phyloP scores from a whole-genome alignment of 2,797 vertebrate species.

The Onychomys leucogaster region DNA sequence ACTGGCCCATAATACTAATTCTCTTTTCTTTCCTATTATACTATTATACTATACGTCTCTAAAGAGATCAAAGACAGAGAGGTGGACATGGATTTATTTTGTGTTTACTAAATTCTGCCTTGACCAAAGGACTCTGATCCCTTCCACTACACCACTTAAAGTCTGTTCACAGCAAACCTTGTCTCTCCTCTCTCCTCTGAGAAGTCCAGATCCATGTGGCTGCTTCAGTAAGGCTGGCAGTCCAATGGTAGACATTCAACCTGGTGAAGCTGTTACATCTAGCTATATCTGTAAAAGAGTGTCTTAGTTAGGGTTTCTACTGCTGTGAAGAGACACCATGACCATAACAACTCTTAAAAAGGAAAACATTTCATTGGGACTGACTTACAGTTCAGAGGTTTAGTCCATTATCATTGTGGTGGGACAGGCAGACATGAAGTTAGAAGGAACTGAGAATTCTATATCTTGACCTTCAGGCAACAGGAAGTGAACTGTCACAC shows the following conservation, averaged over 20 bases:
- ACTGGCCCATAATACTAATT: neutral
- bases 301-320: neutral
- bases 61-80: conserved; percentile 20
- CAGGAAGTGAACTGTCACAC: neutral
- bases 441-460: neutral
- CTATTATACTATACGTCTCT: conserved; percentile 24
- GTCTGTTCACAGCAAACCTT: neutral
- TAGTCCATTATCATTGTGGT: neutral
- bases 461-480: neutral
- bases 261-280: neutral
- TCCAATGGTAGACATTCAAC: neutral
- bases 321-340: neutral
- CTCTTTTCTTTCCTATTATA: conserved; percentile 42
- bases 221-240: neutral
- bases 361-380: neutral
- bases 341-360: neutral
- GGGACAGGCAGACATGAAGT: neutral
- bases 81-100: neutral
- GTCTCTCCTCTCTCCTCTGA: neutral
- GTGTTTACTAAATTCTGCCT: neutral
- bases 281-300: conserved; percentile 4
- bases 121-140: neutral
- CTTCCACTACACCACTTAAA: neutral
- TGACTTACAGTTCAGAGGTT: neutral
- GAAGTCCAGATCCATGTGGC: neutral